These are phyloP conservation scores for Rhodeus uyekii DNA, from an alignment of 2,797 vertebrate species.

Conservation along the genomic window DNA sequence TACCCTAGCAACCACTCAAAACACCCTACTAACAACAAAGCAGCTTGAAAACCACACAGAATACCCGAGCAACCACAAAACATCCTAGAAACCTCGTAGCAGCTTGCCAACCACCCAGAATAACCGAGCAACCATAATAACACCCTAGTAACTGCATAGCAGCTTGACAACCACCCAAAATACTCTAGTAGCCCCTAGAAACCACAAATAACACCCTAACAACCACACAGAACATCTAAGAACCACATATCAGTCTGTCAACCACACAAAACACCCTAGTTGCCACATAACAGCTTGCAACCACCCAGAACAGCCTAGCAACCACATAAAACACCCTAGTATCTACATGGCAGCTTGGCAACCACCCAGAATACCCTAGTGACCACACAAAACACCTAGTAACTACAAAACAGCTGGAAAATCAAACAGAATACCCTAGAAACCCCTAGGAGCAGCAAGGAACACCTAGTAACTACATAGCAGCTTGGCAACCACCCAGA, in stretches of 20 bases:
- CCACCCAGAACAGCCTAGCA: neutral
- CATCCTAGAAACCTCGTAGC: no score
- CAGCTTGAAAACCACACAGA: no score
- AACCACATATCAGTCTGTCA: no score
- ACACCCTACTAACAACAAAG: neutral
- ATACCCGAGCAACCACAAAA: no score
- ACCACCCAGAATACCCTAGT: neutral
- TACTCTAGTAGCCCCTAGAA: neutral
- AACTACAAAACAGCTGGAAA: neutral
- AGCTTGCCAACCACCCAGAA: neutral
- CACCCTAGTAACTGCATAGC: neutral
- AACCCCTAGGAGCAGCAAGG: neutral
- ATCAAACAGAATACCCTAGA: neutral
- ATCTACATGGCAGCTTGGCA: no score
- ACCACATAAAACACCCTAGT: neutral
- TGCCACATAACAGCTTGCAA: neutral
- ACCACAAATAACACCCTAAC: neutral
- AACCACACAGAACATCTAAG: neutral
- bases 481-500: neutral
- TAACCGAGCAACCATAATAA: neutral
- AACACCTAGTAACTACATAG: neutral
- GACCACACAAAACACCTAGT: neutral
- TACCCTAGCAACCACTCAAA: neutral
- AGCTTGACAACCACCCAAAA: neutral
- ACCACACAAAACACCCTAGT: neutral